These are phyloP conservation scores for Marasmarcha lunaedactyla DNA, from an alignment of 2,888 invertebrate species.

Conservation along the genomic window DNA sequence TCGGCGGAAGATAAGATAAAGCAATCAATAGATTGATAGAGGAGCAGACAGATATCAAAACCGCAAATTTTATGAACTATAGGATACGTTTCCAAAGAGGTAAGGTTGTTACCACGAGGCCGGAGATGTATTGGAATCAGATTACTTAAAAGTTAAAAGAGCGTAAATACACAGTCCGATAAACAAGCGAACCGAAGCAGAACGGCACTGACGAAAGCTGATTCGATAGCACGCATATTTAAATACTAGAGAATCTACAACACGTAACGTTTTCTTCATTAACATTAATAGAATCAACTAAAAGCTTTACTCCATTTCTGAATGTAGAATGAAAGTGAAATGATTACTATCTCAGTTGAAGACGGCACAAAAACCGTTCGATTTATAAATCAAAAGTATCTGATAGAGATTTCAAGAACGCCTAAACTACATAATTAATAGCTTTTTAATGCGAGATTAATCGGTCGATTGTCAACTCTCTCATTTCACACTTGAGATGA, in stretches of 20 bases:
- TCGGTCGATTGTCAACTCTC: neutral
- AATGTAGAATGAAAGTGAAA: no score
- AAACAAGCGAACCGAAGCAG: constrained; percentile 39
- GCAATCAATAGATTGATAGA: constrained; percentile 26
- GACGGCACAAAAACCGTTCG: no score
- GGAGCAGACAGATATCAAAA: constrained; percentile 16
- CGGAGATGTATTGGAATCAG: constrained; percentile 30
- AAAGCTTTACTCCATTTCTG: no score
- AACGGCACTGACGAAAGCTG: constrained; percentile 34
- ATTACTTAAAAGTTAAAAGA: constrained; percentile 46
- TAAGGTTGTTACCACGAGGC: constrained; percentile 27
- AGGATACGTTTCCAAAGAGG: constrained; percentile 16
- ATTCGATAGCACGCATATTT: neutral
- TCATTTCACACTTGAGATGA: neutral
- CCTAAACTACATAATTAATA: neutral
- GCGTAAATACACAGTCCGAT: constrained; percentile 43
- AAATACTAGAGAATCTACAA: no score
- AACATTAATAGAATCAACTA: no score
- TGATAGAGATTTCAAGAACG: no score
- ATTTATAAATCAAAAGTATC: no score
- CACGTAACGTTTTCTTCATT: no score
- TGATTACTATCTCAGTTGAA: no score
- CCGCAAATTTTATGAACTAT: constrained; percentile 23
- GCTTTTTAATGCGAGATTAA: neutral
- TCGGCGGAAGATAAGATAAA: no score